These are phyloP conservation scores for Pyrgilauda ruficollis DNA, from an alignment of 2,113 vertebrate genomes.

Conservation along the genomic window DNA sequence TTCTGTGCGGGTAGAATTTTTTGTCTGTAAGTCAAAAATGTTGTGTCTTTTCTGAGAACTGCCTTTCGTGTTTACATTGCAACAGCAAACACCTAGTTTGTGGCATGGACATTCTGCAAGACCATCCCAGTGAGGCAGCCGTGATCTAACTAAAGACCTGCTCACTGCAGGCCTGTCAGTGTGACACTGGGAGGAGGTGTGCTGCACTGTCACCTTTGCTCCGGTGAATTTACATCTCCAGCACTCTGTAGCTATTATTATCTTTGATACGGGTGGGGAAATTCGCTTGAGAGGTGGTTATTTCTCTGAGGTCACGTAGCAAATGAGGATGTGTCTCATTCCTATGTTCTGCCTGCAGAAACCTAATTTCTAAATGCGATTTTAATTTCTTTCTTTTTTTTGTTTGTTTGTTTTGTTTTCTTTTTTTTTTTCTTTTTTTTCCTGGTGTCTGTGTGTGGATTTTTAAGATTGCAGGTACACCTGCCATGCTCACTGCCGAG, in stretches of 20 bases:
- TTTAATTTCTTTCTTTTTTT: not conserved
- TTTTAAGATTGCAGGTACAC: conserved; percentile 75
- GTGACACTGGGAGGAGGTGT: not conserved
- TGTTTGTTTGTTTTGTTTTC: rapidly evolving
- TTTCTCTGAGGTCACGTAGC: not conserved
- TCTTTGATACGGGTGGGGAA: not conserved
- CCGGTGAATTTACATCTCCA: not conserved
- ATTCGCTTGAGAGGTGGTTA: not conserved
- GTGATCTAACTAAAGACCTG: not conserved
- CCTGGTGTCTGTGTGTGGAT: not conserved
- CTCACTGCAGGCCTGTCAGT: not conserved
- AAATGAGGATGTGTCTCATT: not conserved
- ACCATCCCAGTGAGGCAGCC: not conserved
- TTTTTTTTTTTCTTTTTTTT: not conserved
- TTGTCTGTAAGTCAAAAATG: not conserved
- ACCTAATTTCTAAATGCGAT: not conserved
- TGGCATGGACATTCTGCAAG: not conserved
- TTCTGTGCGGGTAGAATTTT: not conserved
- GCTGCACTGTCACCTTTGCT: not conserved
- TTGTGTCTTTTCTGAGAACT: not conserved
- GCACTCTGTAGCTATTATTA: not conserved
- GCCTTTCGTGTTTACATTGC: not conserved
- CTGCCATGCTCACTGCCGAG: conserved; percentile 73
- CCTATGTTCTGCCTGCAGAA: not conserved
- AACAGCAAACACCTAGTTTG: not conserved